phyloP scores from a whole-genome alignment of 2,888 invertebrate species.

The Falcaria lacertinaria region DNA sequence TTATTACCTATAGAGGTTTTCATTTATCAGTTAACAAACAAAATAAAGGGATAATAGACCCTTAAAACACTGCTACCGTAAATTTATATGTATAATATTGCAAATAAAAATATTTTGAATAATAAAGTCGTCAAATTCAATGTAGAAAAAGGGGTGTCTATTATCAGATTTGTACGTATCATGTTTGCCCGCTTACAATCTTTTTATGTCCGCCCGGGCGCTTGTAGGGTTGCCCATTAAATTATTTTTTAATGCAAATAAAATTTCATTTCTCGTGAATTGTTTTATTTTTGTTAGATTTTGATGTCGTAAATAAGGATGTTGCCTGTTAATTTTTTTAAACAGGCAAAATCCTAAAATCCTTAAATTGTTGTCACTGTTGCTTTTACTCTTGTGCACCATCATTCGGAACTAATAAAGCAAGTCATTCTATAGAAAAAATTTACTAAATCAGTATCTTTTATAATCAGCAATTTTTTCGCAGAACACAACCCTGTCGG shows the following conservation, averaged over 20 bases:
- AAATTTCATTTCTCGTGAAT: background rate
- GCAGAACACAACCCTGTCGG: constrained; percentile 24
- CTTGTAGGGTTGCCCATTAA: constrained; percentile 21
- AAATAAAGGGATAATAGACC: too few species aligned
- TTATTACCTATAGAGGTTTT: too few species aligned
- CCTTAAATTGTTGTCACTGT: too few species aligned
- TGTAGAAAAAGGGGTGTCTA: constrained; percentile 19
- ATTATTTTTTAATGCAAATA: background rate
- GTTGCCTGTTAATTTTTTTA: too few species aligned
- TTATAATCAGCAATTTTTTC: background rate
- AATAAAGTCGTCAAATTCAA: constrained; percentile 14
- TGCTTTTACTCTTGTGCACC: too few species aligned
- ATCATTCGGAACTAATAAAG: too few species aligned
- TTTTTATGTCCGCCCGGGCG: constrained; percentile 13
- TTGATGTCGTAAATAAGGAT: background rate
- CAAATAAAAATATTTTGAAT: background rate
- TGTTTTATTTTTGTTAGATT: background rate
- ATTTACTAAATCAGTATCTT: too few species aligned
- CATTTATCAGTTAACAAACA: too few species aligned
- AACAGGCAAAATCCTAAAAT: too few species aligned
- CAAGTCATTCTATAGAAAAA: too few species aligned
- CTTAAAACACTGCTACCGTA: too few species aligned
- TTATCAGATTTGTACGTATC: constrained; percentile 34
- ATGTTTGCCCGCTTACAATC: constrained; percentile 19
- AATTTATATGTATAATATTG: too few species aligned